Evolutionary conservation across 2,797 vertebrate species (phyloP).

Genomic region (Karalla daura): DNA sequence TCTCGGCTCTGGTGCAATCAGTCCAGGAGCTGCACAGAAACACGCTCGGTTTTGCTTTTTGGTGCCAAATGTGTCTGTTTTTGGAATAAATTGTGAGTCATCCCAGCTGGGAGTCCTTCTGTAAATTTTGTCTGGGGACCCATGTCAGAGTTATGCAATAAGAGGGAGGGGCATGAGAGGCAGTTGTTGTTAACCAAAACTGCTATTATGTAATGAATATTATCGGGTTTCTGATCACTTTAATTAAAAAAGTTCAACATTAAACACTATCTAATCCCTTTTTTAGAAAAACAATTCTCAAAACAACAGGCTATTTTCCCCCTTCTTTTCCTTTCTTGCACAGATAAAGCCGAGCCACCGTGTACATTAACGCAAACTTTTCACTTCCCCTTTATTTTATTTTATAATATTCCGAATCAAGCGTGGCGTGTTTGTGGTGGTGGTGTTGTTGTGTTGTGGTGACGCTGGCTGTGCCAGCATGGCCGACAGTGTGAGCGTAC

Average conservation of each 20-base stretch:
- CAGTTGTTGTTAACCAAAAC: constrained; percentile 68
- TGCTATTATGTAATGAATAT: constrained; percentile 76
- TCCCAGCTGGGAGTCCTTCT: constrained; percentile 33
- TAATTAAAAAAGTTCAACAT: neutral
- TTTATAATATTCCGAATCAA: too few species aligned
- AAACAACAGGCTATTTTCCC: neutral
- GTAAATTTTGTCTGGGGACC: constrained; percentile 40
- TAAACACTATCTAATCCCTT: neutral
- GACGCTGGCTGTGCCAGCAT: constrained; percentile 77
- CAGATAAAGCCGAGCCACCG: neutral
- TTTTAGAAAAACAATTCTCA: neutral
- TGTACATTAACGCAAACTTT: neutral
- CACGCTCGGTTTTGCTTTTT: neutral
- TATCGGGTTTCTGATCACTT: constrained; percentile 11
- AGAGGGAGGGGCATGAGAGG: constrained; percentile 51
- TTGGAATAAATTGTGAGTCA: constrained; percentile 24
- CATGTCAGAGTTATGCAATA: constrained; percentile 80
- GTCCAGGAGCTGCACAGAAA: too few species aligned
- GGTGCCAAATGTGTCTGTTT: neutral
- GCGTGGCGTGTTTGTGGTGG: constrained; percentile 13
- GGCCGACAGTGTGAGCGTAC: constrained; percentile 76
- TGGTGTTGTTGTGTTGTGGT: constrained; percentile 67
- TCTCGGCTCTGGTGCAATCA: neutral
- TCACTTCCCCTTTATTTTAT: too few species aligned
- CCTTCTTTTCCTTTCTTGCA: neutral